Evolutionary conservation across 2,888 invertebrate genomes (phyloP).

Genomic region (Drosophila prostipennis): DNA sequence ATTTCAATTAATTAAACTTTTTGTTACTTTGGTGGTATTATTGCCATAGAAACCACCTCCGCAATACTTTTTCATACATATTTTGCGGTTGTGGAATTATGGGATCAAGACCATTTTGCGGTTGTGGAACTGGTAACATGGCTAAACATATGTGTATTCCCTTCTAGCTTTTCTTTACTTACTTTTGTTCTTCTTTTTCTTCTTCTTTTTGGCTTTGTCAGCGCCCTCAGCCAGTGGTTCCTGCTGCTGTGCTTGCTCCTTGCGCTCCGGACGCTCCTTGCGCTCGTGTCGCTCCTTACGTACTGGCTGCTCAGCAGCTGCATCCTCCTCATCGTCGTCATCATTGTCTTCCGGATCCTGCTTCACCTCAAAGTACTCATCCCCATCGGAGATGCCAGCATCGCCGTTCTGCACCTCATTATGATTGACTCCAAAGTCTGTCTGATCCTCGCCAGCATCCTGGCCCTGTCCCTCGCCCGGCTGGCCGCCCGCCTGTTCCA

Average conservation of each 20-base stretch:
- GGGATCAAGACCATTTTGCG: too few species aligned
- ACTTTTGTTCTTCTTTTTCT: constrained; percentile 81
- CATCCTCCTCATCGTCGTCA: constrained; percentile 30
- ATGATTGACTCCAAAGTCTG: constrained; percentile 65
- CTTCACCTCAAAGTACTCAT: constrained; percentile 52
- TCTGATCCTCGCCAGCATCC: constrained; percentile 84
- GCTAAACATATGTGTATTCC: too few species aligned
- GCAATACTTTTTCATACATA: too few species aligned
- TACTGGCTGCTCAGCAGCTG: constrained; percentile 45
- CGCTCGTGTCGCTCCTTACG: constrained; percentile 9
- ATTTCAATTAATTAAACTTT: too few species aligned
- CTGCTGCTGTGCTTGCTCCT: constrained; percentile 14
- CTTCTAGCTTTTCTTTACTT: background rate
- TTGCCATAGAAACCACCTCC: too few species aligned
- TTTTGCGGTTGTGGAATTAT: too few species aligned
- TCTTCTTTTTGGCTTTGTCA: constrained; percentile 75
- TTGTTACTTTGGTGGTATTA: too few species aligned
- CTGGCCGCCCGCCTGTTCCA: constrained; percentile 88
- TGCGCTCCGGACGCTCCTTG: constrained; percentile 6
- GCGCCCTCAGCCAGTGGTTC: constrained; percentile 34
- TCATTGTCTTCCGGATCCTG: constrained; percentile 8
- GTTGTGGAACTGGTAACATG: too few species aligned
- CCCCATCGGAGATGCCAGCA: constrained; percentile 46
- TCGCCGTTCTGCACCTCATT: constrained; percentile 52
- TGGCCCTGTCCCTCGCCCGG: constrained; percentile 59